Base-by-base conservation (phyloP, 2,797 vertebrate species). In the Gambelia wislizenii region DNA sequence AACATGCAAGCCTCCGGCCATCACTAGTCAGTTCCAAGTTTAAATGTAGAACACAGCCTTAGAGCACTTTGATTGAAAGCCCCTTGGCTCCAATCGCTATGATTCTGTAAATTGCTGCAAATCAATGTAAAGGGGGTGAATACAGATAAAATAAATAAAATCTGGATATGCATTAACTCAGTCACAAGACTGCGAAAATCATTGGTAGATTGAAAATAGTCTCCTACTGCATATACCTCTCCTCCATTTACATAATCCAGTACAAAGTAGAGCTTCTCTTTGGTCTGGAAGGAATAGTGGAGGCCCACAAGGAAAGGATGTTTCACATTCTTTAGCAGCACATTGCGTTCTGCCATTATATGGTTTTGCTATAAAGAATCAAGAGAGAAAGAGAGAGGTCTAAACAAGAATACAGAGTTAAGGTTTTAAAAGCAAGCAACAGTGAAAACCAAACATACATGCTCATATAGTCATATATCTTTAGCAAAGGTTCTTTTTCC, bases 211-310 rank as follows among this genome's bases (percentile, higher is more conserved):
- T 42, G 83, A 25, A 87, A 52, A 64, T 0, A 70, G 47, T 0
- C 3, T 70, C 75, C 85, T 6, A 88, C 1, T 0, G 1, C 74
- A 87, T 96, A 95, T 76, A 99, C 99, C 98, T 99, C 99, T 96
- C 99, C 99, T 6, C 99, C 99, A 1, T 99, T 99, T 69, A 99
- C 98, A 39, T 99, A 99, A 96, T 99, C 99, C 0, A 99, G 97
- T 89, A 99, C 99, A 91, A 99, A 99, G 94, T 99, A 99, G 91
- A 99, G 99, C 92, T 99, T 99, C 97, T 99, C 98, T 0, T 98
- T 88, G 0, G 99, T 99, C 97, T 99, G 99, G 95, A 99, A 99
- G 91, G 99, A 99, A 92, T 99, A 99, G 93, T 98, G 98, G 39
- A 99, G 98, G 61, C 99, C 98, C 90, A 99, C 98, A 30, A 99